Conservation (phyloP, 23 tunicate genomes). For the Phallusia fumigata region DNA sequence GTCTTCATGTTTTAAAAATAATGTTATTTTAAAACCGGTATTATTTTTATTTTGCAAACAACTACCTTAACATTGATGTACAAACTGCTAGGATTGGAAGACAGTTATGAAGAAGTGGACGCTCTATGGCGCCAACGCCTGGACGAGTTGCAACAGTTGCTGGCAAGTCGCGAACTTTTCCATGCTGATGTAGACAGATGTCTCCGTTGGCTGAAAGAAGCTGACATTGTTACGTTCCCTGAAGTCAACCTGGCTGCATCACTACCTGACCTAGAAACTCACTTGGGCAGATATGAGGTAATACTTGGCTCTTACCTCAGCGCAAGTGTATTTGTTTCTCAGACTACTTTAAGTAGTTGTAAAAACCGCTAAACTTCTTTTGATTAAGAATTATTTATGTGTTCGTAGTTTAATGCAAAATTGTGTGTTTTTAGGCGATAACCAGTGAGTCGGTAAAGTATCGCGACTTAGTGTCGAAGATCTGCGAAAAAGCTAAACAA, state of each 20-base stretch:
- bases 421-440: constrained; percentile 53
- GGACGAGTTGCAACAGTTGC: constrained; percentile 59
- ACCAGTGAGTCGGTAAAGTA: constrained; percentile 66
- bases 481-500: constrained; percentile 53
- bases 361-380: too few relatives aligned
- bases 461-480: constrained; percentile 68
- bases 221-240: constrained; percentile 90
- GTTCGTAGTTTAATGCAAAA: not conserved
- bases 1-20: too few relatives aligned
- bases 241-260: constrained; percentile 86
- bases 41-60: not conserved
- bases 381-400: not conserved
- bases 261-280: constrained; percentile 72
- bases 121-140: constrained; percentile 64
- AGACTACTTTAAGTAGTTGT: too few relatives aligned
- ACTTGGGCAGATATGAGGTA: constrained; percentile 71
- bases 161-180: constrained; percentile 78
- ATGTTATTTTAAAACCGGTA: too few relatives aligned
- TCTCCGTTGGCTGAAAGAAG: constrained; percentile 94
- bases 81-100: constrained; percentile 81
- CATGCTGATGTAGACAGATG: constrained; percentile 92
- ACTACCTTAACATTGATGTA: not conserved
- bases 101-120: constrained; percentile 69
- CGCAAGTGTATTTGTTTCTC: too few relatives aligned
- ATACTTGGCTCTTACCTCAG: too few relatives aligned